phyloP scores from a whole-genome alignment of 2,797 vertebrate species.

The Mus caroli region DNA sequence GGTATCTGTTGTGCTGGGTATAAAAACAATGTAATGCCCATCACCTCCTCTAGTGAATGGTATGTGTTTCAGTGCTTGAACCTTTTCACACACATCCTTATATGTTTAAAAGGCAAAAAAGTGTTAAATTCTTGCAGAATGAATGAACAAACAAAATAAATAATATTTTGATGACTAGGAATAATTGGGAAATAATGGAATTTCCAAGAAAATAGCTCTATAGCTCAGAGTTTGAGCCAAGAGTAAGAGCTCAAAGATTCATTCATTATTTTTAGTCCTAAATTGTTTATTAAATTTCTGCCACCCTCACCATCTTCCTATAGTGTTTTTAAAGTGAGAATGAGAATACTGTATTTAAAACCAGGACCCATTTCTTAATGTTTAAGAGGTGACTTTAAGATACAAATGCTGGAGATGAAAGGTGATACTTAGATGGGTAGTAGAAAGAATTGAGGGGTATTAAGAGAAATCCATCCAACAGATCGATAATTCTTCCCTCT shows the following conservation, averaged over 20 bases:
- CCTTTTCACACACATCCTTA: neutral
- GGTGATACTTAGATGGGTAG: too few species aligned
- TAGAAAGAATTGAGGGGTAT: neutral
- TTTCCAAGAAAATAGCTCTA: neutral
- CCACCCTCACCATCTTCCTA: neutral
- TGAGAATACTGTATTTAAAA: neutral
- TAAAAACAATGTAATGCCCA: neutral
- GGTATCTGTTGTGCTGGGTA: neutral
- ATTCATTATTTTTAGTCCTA: neutral
- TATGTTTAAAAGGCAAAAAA: neutral
- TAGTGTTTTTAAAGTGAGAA: neutral
- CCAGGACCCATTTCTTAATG: neutral
- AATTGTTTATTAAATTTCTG: neutral
- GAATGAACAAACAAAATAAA: neutral
- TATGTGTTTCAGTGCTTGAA: neutral
- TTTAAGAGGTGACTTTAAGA: neutral
- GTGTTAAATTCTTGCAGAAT: constrained; percentile 6
- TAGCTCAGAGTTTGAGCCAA: neutral
- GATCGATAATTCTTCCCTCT: neutral
- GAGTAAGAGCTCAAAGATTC: neutral
- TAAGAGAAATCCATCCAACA: neutral
- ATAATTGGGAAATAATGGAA: neutral
- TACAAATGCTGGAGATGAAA: neutral
- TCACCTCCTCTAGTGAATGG: neutral
- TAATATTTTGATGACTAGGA: neutral